Evolutionary conservation across 1,140 invertebrate genomes (phyloP).

Genomic region (Lucilia cuprina): DNA sequence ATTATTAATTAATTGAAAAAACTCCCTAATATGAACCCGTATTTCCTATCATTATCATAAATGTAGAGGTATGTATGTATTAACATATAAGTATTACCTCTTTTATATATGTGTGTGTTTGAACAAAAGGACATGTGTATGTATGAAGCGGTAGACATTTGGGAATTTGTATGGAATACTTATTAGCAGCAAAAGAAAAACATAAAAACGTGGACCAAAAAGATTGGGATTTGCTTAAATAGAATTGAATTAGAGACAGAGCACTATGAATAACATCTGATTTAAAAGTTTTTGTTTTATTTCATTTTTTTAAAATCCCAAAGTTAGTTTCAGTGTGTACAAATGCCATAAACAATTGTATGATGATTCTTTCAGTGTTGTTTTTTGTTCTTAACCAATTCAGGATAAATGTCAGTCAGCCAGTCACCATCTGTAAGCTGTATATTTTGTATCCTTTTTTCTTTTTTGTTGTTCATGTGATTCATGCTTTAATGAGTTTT

Average conservation of each 20-base stretch:
- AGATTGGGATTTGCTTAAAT: neutral
- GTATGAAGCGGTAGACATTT: neutral
- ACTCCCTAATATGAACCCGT: neutral
- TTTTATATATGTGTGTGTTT: neutral
- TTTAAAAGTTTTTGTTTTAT: neutral
- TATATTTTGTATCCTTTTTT: constrained; percentile 12
- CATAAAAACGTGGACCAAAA: neutral
- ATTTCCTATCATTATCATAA: neutral
- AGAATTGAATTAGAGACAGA: neutral
- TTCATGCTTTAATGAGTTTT: constrained; percentile 30
- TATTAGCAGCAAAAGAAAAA: neutral
- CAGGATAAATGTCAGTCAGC: constrained; percentile 25
- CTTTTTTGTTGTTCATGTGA: constrained; percentile 19
- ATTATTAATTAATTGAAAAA: too few species aligned
- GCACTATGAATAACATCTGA: neutral
- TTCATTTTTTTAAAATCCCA: neutral
- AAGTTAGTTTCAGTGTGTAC: neutral
- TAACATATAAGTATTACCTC: neutral
- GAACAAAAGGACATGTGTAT: too few species aligned
- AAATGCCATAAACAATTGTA: neutral
- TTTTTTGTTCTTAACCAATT: constrained; percentile 28
- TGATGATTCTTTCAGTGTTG: neutral
- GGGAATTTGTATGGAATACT: neutral
- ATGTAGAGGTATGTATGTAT: neutral
- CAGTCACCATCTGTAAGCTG: constrained; percentile 25